Evolutionary conservation across 1,140 invertebrate species (phyloP).

Genomic region (Drosophila grimshawi): DNA sequence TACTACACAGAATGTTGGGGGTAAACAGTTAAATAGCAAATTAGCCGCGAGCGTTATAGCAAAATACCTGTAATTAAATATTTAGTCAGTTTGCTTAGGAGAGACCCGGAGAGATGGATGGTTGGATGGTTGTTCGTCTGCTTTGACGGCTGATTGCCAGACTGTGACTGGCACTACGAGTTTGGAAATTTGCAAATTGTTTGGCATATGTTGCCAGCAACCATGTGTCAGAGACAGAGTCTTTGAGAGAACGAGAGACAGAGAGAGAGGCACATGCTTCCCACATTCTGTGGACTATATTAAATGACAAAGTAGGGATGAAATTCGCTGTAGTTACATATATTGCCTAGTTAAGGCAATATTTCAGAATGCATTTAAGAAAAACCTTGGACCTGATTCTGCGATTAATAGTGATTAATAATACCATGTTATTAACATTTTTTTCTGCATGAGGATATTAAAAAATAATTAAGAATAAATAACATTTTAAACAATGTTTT

Average conservation of each 20-base stretch:
- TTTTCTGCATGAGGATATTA: no score
- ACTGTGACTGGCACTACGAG: constrained; percentile 31
- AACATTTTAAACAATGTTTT: no score
- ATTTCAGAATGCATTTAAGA: no score
- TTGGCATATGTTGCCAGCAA: constrained; percentile 31
- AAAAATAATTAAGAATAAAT: no score
- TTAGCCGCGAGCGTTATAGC: constrained; percentile 39
- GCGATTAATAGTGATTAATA: no score
- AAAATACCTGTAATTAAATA: constrained; percentile 56
- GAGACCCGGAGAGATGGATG: constrained; percentile 8
- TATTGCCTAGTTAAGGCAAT: no score
- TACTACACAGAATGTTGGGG: constrained; percentile 23
- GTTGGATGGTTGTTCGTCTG: constrained; percentile 3
- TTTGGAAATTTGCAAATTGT: constrained; percentile 25
- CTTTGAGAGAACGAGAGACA: neutral
- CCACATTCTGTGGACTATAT: neutral
- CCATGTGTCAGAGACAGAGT: neutral
- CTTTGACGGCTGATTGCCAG: constrained; percentile 6
- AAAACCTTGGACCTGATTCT: no score
- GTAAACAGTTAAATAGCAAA: constrained; percentile 53
- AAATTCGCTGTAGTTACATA: neutral
- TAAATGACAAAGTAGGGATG: neutral
- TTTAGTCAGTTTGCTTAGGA: constrained; percentile 46
- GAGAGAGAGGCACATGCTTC: no score
- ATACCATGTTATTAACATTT: no score